Evolutionary conservation across 2,888 invertebrate genomes (phyloP).

Genomic region (Mesopsocus fuscifrons): DNA sequence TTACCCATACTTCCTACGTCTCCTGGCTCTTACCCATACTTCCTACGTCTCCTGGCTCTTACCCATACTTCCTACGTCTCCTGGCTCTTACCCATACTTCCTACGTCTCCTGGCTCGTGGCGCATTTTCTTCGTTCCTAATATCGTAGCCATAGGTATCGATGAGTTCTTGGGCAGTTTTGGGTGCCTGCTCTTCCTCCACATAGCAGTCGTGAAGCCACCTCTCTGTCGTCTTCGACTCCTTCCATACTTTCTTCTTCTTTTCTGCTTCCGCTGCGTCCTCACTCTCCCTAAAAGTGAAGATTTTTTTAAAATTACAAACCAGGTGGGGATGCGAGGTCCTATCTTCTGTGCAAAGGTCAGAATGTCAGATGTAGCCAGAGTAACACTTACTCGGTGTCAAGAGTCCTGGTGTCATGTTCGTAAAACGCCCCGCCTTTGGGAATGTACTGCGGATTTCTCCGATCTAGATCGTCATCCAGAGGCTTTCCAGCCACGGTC

Average conservation of each 20-base stretch:
- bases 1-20: no score
- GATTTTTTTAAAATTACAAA: background rate
- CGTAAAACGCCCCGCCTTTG: constrained; percentile 88
- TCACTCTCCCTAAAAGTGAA: constrained; percentile 12
- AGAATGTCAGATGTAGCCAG: no score
- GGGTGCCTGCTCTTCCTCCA: constrained; percentile 63
- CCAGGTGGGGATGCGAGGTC: no score
- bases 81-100: constrained; percentile 67
- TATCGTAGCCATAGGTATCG: constrained; percentile 82
- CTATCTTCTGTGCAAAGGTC: no score
- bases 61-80: no score
- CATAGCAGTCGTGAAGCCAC: constrained; percentile 78
- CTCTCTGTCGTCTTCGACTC: constrained; percentile 35
- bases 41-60: no score
- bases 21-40: no score
- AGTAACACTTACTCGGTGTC: no score
- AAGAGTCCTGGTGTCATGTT: constrained; percentile 84
- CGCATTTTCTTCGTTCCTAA: constrained; percentile 78
- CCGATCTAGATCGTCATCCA: constrained; percentile 86
- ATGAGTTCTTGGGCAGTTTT: constrained; percentile 72
- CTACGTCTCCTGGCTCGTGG: constrained; percentile 70
- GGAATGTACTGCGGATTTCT: constrained; percentile 96
- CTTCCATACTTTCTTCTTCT: constrained; percentile 34
- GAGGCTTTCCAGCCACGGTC: constrained; percentile 33
- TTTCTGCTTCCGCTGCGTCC: constrained; percentile 19